A percentile compares a stretch with the other conserved stretches of the same genome.
phyloP scores from a whole-genome alignment of 1,140 invertebrate species.

The Zeugodacus cucurbitae region DNA sequence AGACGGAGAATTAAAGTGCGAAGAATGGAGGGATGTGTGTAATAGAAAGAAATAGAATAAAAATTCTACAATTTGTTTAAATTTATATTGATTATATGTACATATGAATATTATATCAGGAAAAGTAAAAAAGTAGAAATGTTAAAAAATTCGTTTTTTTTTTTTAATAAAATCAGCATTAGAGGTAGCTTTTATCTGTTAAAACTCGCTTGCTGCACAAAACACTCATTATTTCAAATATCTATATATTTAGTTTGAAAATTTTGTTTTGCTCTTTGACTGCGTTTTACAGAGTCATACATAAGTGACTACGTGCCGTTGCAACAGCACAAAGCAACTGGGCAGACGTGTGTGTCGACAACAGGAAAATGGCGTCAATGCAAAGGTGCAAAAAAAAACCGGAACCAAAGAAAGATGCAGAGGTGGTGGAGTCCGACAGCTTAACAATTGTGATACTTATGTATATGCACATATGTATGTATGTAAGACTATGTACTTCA shows the following conservation, averaged over 20 bases:
- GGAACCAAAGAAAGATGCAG: background rate
- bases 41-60: no score
- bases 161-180: no score
- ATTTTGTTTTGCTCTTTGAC: slow-evolving; percentile 11
- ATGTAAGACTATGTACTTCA: background rate
- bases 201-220: no score
- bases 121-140: no score
- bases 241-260: background rate
- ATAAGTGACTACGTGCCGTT: slow-evolving; percentile 8
- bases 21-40: no score
- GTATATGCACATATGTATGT: background rate
- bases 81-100: no score
- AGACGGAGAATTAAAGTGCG: no score
- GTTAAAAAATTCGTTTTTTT: no score
- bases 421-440: background rate
- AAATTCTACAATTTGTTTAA: no score
- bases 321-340: background rate
- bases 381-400: background rate
- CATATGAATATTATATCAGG: no score
- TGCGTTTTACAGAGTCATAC: background rate
- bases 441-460: background rate
- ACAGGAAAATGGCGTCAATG: slow-evolving; percentile 1
- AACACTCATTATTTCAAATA: no score
- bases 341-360: background rate
- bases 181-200: no score